phyloP scores from a whole-genome alignment of 2,113 vertebrate genomes.

The Telmatochromis sp. region DNA sequence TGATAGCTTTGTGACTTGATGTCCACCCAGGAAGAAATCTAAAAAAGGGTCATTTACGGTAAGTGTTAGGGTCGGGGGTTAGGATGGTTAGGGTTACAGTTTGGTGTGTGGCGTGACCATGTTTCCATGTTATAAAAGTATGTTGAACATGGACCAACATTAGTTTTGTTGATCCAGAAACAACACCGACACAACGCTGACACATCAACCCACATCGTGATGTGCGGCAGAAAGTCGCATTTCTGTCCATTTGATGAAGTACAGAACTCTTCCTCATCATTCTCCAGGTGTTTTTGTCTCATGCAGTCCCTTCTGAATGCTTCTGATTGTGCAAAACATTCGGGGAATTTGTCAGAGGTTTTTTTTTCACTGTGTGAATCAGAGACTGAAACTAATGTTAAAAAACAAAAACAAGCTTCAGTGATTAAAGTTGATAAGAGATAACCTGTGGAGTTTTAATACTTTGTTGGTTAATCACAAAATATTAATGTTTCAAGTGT shows the following conservation, averaged over 20 bases:
- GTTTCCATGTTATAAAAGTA: neutral
- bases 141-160: neutral
- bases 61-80: neutral
- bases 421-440: neutral
- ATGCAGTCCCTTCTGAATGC: neutral
- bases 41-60: neutral
- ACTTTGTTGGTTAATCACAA: neutral
- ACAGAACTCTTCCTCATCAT: neutral
- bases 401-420: neutral
- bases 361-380: neutral
- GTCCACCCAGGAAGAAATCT: neutral
- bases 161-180: neutral
- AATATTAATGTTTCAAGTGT: neutral
- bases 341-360: neutral
- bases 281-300: neutral
- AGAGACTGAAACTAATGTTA: neutral
- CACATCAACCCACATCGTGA: neutral
- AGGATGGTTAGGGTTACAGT: accelerated
- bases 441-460: neutral
- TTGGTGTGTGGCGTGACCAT: neutral
- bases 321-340: neutral
- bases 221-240: accelerated
- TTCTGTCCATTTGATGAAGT: neutral
- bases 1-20: neutral
- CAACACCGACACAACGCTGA: neutral